These are phyloP conservation scores for Ctenicera cuprea DNA, from an alignment of 2,888 invertebrate genomes.

Conservation along the genomic window DNA sequence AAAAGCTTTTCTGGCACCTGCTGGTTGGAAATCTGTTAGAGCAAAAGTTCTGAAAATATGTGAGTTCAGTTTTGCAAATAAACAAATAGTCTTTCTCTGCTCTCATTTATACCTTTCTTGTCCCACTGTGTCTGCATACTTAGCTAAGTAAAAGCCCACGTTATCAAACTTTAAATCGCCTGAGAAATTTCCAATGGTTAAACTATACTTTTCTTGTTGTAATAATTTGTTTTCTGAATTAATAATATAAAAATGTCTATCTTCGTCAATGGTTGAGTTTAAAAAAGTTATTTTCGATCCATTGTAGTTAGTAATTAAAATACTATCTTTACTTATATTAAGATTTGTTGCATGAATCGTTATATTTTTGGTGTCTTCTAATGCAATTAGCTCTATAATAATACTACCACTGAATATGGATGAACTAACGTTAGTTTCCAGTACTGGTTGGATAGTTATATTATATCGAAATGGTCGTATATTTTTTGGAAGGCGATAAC, in stretches of 20 bases:
- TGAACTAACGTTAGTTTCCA: constrained; percentile 34
- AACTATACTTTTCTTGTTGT: constrained; percentile 11
- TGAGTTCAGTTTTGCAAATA: background rate
- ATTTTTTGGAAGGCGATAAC: constrained; percentile 49
- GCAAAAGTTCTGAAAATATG: constrained; percentile 6
- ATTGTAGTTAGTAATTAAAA: constrained; percentile 22
- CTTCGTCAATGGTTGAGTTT: constrained; percentile 9
- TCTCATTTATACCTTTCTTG: constrained; percentile 34
- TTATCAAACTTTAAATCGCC: constrained; percentile 26
- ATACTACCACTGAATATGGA: constrained; percentile 49
- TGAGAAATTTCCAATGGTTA: constrained; percentile 24
- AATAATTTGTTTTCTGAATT: constrained; percentile 12
- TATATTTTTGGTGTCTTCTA: constrained; percentile 42
- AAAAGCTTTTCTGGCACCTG: constrained; percentile 74
- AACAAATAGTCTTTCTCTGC: background rate
- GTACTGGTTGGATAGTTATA: constrained; percentile 49
- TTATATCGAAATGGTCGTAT: constrained; percentile 51
- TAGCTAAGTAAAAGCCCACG: constrained; percentile 46
- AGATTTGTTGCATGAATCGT: constrained; percentile 46
- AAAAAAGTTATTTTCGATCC: constrained; percentile 7
- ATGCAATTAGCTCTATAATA: constrained; percentile 40
- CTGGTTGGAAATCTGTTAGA: constrained; percentile 24
- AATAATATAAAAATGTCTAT: constrained; percentile 42
- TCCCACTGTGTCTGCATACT: constrained; percentile 34
- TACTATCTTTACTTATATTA: constrained; percentile 11